These are phyloP conservation scores for Atopsyche davidsoni DNA, from an alignment of 1,140 invertebrate species.

Conservation along the genomic window DNA sequence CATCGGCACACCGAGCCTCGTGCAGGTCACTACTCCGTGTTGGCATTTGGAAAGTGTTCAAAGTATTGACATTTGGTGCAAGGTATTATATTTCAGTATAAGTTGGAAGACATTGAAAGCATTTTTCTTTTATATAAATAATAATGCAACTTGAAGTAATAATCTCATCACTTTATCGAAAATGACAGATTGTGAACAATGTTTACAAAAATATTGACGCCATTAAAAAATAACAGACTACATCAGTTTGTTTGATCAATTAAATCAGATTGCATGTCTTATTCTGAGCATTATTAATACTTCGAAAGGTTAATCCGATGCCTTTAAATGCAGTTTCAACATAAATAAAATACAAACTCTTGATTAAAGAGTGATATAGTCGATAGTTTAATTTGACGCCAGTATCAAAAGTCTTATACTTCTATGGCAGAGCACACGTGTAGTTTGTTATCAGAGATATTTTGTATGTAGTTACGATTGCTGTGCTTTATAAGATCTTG, in stretches of 20 bases:
- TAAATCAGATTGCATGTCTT: neutral
- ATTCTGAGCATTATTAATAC: neutral
- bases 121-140: constrained; percentile 14
- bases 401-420: too few species aligned
- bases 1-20: constrained; percentile 4
- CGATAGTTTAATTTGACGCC: neutral
- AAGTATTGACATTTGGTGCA: constrained; percentile 24
- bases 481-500: neutral
- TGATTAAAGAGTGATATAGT: neutral
- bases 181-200: constrained; percentile 4
- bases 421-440: too few species aligned
- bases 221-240: neutral
- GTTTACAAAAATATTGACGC: constrained; percentile 2
- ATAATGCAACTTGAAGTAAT: constrained; percentile 4
- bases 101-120: constrained; percentile 11
- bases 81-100: constrained; percentile 20
- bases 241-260: neutral
- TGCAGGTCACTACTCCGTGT: constrained; percentile 24
- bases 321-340: neutral
- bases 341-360: neutral
- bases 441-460: constrained; percentile 3
- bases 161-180: neutral
- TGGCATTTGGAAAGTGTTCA: constrained; percentile 18
- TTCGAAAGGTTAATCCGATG: too few species aligned
- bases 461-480: constrained; percentile 3